These are phyloP conservation scores for Cyanocitta stelleri DNA, from an alignment of 2,113 vertebrate genomes.

Conservation along the genomic window DNA sequence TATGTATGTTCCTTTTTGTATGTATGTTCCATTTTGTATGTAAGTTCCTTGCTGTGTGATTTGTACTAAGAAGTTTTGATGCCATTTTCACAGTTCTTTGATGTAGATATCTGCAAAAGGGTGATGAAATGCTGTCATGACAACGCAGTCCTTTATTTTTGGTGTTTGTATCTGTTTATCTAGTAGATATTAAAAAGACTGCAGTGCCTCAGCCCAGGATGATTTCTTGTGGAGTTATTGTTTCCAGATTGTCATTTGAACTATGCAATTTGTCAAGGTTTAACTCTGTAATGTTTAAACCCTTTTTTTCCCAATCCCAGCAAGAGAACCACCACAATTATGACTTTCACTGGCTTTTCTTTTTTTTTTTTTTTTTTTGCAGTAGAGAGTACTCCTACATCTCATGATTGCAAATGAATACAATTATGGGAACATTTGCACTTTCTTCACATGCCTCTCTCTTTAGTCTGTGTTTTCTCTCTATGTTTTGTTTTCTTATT, in stretches of 20 bases:
- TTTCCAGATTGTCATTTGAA: background rate
- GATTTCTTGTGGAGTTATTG: background rate
- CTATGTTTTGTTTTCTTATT: background rate
- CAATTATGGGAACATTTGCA: background rate
- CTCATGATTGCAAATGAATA: background rate
- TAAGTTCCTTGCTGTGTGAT: background rate
- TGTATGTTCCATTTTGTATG: background rate
- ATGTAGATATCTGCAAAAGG: background rate
- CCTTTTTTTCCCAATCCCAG: background rate
- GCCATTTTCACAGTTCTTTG: background rate
- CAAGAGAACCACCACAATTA: background rate
- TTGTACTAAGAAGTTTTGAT: constrained; percentile 30
- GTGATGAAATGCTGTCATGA: background rate
- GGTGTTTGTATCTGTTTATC: background rate
- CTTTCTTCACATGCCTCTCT: background rate
- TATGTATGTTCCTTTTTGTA: background rate
- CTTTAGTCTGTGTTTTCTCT: background rate
- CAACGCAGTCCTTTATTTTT: background rate
- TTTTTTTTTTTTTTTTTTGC: background rate
- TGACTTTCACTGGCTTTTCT: background rate
- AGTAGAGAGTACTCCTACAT: background rate
- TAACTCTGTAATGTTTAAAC: background rate
- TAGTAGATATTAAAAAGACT: background rate
- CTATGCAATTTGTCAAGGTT: background rate
- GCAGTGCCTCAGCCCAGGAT: background rate